A percentile compares a stretch with the other conserved stretches of the same genome.
Conservation (phyloP, 2,797 vertebrate genomes). For the Alca torda region DNA sequence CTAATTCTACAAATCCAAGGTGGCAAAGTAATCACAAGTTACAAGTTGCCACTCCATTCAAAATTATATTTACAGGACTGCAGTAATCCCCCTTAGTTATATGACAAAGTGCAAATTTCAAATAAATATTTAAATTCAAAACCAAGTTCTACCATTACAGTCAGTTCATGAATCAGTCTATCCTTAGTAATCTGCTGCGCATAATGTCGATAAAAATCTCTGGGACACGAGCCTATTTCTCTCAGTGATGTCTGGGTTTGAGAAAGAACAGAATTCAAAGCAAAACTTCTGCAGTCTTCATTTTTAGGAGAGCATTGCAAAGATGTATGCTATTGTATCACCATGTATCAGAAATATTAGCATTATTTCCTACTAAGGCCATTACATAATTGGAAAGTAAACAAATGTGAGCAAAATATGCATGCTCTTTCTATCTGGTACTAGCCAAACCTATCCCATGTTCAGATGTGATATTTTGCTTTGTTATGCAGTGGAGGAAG, state of each 20-base stretch:
- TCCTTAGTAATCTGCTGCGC: background rate
- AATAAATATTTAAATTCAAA: background rate
- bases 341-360: background rate
- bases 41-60: background rate
- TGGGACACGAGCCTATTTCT: background rate
- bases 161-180: background rate
- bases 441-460: background rate
- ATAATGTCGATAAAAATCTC: background rate
- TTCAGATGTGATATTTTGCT: background rate
- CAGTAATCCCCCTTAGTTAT: background rate
- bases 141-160: background rate
- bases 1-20: background rate
- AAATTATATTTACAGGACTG: background rate
- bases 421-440: background rate
- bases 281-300: background rate
- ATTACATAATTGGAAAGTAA: background rate
- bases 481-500: background rate
- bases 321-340: background rate
- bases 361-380: background rate
- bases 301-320: background rate
- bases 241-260: background rate
- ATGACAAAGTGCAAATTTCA: background rate
- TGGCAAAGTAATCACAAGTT: background rate
- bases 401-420: background rate
- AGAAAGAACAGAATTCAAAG: background rate